These are phyloP conservation scores for Campoletis sonorensis DNA, from an alignment of 1,140 invertebrate species.

Conservation along the genomic window DNA sequence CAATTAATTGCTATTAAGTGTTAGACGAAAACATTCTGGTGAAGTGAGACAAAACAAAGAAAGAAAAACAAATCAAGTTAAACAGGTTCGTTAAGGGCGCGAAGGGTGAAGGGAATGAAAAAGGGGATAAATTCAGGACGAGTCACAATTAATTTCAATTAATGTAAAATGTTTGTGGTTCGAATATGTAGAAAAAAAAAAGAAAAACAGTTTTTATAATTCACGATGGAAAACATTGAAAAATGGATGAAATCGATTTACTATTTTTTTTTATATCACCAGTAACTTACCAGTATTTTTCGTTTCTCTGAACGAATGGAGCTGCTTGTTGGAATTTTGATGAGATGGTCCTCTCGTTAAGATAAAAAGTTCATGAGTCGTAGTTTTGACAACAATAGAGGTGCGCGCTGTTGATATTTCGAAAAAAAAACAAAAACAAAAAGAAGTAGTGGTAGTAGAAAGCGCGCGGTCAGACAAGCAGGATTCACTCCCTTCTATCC, in stretches of 20 bases:
- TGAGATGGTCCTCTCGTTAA: neutral
- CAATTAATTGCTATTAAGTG: no score
- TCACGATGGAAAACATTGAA: no score
- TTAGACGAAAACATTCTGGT: no score
- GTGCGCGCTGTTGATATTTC: neutral
- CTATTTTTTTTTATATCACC: no score
- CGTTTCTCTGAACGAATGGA: neutral
- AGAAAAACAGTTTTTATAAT: neutral
- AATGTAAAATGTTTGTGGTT: neutral
- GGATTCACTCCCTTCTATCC: slow-evolving; percentile 13
- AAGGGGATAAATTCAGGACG: neutral
- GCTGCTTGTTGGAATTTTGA: neutral
- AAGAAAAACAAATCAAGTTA: no score
- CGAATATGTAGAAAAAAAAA: neutral
- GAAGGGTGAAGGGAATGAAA: neutral
- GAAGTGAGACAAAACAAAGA: no score
- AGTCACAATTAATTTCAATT: neutral
- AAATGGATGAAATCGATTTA: neutral
- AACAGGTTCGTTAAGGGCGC: neutral
- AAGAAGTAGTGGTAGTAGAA: slow-evolving; percentile 25
- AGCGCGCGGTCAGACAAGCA: slow-evolving; percentile 32
- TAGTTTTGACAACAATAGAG: neutral
- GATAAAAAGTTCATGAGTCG: neutral
- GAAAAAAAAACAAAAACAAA: no score
- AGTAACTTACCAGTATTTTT: neutral